Percentiles rank a stretch among this genome's conserved stretches.
These are phyloP conservation scores for Papilio glaucus DNA, from an alignment of 1,140 invertebrate species.

Conservation along the genomic window DNA sequence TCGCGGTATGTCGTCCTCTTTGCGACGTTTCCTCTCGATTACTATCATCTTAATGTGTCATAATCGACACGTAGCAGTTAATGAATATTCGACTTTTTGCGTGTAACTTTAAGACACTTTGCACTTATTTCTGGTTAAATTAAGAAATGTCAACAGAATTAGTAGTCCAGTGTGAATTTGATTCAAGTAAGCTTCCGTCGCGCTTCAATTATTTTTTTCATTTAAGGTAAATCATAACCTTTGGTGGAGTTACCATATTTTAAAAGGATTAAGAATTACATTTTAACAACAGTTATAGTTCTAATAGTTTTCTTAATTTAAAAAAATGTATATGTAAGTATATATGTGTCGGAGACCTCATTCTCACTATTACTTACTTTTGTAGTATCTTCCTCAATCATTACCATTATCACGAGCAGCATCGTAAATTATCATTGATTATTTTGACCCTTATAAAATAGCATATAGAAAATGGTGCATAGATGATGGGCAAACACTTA, in stretches of 20 bases:
- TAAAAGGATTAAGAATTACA: neutral
- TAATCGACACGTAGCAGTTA: conserved; percentile 19
- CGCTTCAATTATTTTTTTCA: neutral
- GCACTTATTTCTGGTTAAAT: conserved; percentile 13
- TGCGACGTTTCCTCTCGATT: conserved; percentile 54
- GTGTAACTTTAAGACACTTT: neutral
- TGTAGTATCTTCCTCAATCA: neutral
- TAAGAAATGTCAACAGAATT: conserved; percentile 3
- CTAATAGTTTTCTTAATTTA: no score
- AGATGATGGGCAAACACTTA: no score
- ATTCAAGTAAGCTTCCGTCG: neutral
- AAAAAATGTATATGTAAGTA: no score
- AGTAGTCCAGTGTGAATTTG: neutral
- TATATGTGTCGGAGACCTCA: no score
- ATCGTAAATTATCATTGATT: neutral
- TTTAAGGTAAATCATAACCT: no score
- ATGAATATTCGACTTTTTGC: conserved; percentile 9
- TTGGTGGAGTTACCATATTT: neutral
- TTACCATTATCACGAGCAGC: neutral
- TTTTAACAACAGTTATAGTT: neutral
- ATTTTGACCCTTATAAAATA: neutral
- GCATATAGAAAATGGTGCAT: neutral
- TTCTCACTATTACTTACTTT: neutral
- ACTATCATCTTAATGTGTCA: conserved; percentile 39
- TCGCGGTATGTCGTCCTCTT: conserved; percentile 58